phyloP scores from a whole-genome alignment of 1,140 invertebrate species.

The Chelonus insularis region DNA sequence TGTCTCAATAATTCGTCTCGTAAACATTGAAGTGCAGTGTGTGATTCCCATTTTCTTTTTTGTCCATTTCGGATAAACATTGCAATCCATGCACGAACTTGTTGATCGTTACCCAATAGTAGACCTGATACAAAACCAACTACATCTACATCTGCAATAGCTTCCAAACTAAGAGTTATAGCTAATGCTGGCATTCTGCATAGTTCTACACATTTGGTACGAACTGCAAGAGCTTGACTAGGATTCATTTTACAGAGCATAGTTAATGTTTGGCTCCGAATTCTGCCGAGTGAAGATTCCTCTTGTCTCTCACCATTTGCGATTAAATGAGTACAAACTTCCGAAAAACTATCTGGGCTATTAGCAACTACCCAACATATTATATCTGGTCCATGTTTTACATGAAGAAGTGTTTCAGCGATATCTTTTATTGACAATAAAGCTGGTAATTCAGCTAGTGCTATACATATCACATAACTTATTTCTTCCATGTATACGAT shows the following conservation, averaged over 20 bases:
- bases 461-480: conserved; percentile 92
- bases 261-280: conserved; percentile 73
- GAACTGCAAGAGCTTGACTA: conserved; percentile 76
- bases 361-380: conserved; percentile 90
- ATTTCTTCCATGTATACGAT: conserved; percentile 94
- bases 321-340: conserved; percentile 85
- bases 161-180: conserved; percentile 77
- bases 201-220: conserved; percentile 84
- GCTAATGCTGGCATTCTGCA: conserved; percentile 87
- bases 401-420: conserved; percentile 83
- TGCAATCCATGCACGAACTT: conserved; percentile 88
- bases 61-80: conserved; percentile 88
- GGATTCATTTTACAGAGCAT: conserved; percentile 90
- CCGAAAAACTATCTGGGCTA: conserved; percentile 89
- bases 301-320: conserved; percentile 87
- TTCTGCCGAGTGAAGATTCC: conserved; percentile 74
- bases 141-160: conserved; percentile 61
- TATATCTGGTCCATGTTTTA: conserved; percentile 87
- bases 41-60: conserved; percentile 81
- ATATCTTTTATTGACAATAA: conserved; percentile 83
- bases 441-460: conserved; percentile 86
- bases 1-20: conserved; percentile 78
- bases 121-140: conserved; percentile 90
- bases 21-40: conserved; percentile 72
- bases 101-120: conserved; percentile 86